A percentile compares a stretch with the other conserved stretches of the same genome.
phyloP scores from a whole-genome alignment of 2,113 vertebrate genomes.

The Acrocephalus arundinaceus region DNA sequence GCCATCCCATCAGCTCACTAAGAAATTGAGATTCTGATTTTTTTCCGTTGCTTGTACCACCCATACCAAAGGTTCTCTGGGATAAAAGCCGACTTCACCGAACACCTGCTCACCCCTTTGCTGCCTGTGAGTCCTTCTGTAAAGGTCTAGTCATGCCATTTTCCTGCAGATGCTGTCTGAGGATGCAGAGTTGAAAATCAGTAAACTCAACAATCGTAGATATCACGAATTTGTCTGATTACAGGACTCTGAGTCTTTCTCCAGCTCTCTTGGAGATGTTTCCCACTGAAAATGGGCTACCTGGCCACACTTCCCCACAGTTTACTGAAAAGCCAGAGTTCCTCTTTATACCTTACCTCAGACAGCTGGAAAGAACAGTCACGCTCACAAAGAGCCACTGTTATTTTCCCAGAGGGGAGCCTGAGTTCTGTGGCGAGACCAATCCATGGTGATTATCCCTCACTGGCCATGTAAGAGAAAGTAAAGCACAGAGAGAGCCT shows the following conservation, averaged over 20 bases:
- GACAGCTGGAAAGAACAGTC: neutral
- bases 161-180: neutral
- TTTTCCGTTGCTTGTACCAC: neutral
- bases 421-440: neutral
- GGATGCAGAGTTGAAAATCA: neutral
- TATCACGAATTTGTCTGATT: neutral
- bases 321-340: neutral
- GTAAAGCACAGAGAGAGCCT: neutral
- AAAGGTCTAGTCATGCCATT: neutral
- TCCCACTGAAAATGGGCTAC: neutral
- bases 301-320: neutral
- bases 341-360: neutral
- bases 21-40: neutral
- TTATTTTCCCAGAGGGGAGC: neutral
- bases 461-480: neutral
- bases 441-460: neutral
- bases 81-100: neutral
- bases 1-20: conserved; percentile 37
- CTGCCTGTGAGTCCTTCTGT: neutral
- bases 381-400: neutral
- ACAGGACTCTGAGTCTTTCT: neutral
- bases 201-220: neutral
- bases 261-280: neutral
- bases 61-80: neutral
- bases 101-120: neutral